phyloP scores from a whole-genome alignment of 2,113 vertebrate species.

The Pangasianodon hypophthalmus region DNA sequence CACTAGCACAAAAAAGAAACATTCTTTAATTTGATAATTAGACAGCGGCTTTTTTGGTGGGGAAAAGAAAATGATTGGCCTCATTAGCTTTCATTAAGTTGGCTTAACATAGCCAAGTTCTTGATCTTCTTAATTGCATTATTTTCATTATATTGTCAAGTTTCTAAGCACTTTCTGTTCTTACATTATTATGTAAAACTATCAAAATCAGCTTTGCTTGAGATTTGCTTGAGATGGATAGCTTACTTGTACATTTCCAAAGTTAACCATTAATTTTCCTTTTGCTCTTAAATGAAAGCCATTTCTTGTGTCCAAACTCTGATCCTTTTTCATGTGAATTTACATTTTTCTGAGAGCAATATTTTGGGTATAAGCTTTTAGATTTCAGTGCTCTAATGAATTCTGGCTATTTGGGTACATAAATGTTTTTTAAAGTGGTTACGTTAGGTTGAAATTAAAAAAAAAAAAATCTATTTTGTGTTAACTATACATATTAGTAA shows the following conservation, averaged over 20 bases:
- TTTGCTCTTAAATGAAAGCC: not conserved
- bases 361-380: not conserved
- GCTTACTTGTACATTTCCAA: not conserved
- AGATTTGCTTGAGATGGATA: not conserved
- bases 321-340: not conserved
- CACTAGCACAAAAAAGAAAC: constrained; percentile 66
- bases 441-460: not conserved
- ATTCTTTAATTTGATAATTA: constrained; percentile 83
- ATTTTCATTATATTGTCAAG: constrained; percentile 30
- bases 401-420: not conserved
- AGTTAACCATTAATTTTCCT: not conserved
- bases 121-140: constrained; percentile 43
- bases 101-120: constrained; percentile 34
- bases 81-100: constrained; percentile 79
- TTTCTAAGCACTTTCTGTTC: constrained; percentile 15
- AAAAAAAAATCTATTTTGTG: not conserved
- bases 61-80: constrained; percentile 77
- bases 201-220: not conserved
- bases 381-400: not conserved
- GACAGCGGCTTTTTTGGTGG: constrained; percentile 68
- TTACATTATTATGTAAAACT: not conserved
- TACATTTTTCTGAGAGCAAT: not conserved
- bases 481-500: not conserved
- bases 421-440: not conserved
- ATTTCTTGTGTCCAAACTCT: not conserved